Base-by-base conservation (phyloP, 2,113 vertebrate species). In the Elephas maximus region DNA sequence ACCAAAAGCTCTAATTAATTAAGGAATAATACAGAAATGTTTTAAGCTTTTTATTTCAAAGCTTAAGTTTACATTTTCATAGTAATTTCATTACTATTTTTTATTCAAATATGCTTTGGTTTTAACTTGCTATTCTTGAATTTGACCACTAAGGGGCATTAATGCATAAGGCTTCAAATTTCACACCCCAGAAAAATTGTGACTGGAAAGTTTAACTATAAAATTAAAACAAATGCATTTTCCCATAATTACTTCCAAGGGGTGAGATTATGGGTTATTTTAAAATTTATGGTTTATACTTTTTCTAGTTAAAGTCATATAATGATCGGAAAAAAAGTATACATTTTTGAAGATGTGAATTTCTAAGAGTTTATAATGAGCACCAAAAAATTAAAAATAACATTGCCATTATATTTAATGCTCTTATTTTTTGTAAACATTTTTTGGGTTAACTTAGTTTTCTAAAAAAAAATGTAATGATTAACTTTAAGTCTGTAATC, bases 91-190 rank as follows among this genome's bases (percentile, higher is more conserved):
- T 23, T 20, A 51, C 90, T 65, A 73, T 26, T 41, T 67, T 95
- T 37, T 85, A 44, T 20, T 94, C 26, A 65, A 17, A 18, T 24
- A 6, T n/a, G 0, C 15, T 88, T 69, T 76, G 57, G 65, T 18
- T 76, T 90, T 69, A 63, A 28, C 83, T 65, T 88, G 97, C 90
- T 96, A 30, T 98, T 98, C 90, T 90, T 30, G 44, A 33, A 51
- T 86, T 37, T 62, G 69, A 90, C 97, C 99, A 97, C 98, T 84
- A 94, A 91, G 94, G 89, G 98, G 97, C 98, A 97, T 57, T 5
- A 92, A 97, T 98, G 97, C 48, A 91, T 95, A 97, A 96, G 51
- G 14, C 96, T 97, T 97, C 65, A 95, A 6, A 0, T 67, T 41
- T 91, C 63, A 48, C 1, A 24, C 24, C 18, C 6, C 0, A 0